Conservation (phyloP, 2,888 invertebrate genomes). For the Trachelus troglodyta region DNA sequence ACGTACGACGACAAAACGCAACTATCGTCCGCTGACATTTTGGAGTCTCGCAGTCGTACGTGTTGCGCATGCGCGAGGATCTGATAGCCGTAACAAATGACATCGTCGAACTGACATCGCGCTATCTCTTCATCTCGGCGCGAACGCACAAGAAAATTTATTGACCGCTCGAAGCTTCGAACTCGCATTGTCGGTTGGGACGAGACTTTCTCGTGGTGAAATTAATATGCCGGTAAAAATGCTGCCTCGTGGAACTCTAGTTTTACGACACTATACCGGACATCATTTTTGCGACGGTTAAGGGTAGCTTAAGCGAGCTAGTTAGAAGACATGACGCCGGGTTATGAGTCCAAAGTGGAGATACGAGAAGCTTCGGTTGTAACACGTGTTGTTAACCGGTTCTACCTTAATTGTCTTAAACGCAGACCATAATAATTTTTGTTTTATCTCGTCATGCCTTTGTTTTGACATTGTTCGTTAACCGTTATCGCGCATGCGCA, state of each 20-base stretch:
- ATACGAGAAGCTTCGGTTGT: constrained; percentile 48
- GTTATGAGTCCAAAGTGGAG: constrained; percentile 48
- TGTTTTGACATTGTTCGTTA: constrained; percentile 25
- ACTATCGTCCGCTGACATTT: constrained; percentile 24
- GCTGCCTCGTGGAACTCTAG: constrained; percentile 22
- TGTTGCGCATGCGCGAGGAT: constrained; percentile 49
- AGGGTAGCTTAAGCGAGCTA: constrained; percentile 49
- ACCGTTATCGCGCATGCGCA: constrained; percentile 8
- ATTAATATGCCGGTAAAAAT: constrained; percentile 17
- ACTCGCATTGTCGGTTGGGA: constrained; percentile 23
- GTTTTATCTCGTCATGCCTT: constrained; percentile 38
- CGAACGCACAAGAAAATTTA: constrained; percentile 34
- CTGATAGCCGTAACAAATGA: constrained; percentile 59
- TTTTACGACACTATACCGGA: constrained; percentile 17
- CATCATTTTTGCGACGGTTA: constrained; percentile 35
- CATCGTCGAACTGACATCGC: constrained; percentile 56
- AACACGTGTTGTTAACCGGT: constrained; percentile 58
- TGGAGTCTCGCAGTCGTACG: constrained; percentile 26
- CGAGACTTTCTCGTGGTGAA: constrained; percentile 34
- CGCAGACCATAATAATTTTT: constrained; percentile 50
- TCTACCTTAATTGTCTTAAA: constrained; percentile 57
- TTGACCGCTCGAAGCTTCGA: constrained; percentile 31
- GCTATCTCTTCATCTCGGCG: constrained; percentile 50
- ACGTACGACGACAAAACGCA: constrained; percentile 16
- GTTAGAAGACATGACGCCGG: constrained; percentile 51